phyloP scores from a whole-genome alignment of 2,797 vertebrate genomes.

The Sebastes baramenuke region DNA sequence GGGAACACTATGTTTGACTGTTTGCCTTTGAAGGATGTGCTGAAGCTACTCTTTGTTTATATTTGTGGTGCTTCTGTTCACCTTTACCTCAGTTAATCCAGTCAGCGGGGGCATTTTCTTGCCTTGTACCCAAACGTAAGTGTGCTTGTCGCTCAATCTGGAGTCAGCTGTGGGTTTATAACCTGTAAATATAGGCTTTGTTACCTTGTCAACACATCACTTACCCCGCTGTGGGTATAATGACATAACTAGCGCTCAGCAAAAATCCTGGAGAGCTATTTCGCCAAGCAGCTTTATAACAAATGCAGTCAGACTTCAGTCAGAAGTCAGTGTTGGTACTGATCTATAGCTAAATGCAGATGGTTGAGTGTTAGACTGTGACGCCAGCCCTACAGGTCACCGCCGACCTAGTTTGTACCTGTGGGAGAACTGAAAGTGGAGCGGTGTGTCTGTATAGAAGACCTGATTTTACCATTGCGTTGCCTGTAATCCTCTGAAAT shows the following conservation, averaged over 20 bases:
- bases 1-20: background rate
- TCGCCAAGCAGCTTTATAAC: background rate
- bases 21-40: background rate
- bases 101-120: background rate
- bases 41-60: background rate
- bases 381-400: background rate
- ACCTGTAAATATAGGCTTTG: slow-evolving; percentile 1
- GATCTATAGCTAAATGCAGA: background rate
- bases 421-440: slow-evolving; percentile 28
- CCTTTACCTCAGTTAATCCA: background rate
- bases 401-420: slow-evolving; percentile 31
- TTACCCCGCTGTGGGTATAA: background rate
- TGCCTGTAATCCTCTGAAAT: background rate
- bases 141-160: background rate
- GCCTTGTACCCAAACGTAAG: background rate
- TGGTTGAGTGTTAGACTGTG: background rate
- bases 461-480: background rate
- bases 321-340: too few relatives aligned
- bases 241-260: slow-evolving; percentile 14
- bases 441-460: background rate
- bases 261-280: background rate
- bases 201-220: slow-evolving; percentile 4
- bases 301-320: background rate
- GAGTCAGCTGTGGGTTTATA: background rate
- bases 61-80: background rate